phyloP scores from a whole-genome alignment of 2,113 vertebrate genomes.

The Hiodon tergisus region DNA sequence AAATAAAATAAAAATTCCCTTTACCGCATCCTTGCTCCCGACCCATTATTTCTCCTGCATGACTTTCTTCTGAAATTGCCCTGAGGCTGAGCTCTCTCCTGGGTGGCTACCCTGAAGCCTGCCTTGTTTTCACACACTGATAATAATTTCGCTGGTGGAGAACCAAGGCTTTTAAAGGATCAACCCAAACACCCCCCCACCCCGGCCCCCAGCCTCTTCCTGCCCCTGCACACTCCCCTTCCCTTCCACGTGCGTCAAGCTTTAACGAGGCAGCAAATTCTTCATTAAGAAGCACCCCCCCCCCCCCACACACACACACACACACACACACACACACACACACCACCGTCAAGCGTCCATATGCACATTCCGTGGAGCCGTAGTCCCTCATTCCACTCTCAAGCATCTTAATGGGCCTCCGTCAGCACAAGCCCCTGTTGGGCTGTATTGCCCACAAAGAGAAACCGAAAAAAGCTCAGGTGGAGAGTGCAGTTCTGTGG shows the following conservation, averaged over 20 bases:
- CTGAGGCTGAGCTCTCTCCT: conserved; percentile 66
- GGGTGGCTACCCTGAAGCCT: conserved; percentile 61
- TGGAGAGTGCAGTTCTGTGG: conserved; percentile 33
- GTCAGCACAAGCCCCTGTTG: conserved; percentile 10
- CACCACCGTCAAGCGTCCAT: conserved; percentile 16
- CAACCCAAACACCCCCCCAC: conserved; percentile 30
- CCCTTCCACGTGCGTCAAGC: conserved; percentile 18
- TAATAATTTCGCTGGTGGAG: conserved; percentile 60
- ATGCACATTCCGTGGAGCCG: conserved; percentile 1
- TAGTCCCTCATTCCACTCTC: background rate
- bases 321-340: background rate
- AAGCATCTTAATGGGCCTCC: background rate
- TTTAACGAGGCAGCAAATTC: background rate
- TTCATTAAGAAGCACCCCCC: background rate
- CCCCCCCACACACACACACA: too few relatives aligned
- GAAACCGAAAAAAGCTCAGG: conserved; percentile 33
- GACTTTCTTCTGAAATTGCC: conserved; percentile 63
- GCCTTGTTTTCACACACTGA: conserved; percentile 61
- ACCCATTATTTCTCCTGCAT: conserved; percentile 56
- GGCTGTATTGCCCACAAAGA: conserved; percentile 27
- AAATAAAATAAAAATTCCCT: conserved; percentile 52
- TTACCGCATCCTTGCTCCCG: conserved; percentile 47
- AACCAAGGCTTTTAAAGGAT: conserved; percentile 61
- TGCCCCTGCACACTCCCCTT: conserved; percentile 26
- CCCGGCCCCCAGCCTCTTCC: conserved; percentile 16